Evolutionary conservation across 1,140 invertebrate genomes (phyloP).

Genomic region (Octopus bimaculoides): DNA sequence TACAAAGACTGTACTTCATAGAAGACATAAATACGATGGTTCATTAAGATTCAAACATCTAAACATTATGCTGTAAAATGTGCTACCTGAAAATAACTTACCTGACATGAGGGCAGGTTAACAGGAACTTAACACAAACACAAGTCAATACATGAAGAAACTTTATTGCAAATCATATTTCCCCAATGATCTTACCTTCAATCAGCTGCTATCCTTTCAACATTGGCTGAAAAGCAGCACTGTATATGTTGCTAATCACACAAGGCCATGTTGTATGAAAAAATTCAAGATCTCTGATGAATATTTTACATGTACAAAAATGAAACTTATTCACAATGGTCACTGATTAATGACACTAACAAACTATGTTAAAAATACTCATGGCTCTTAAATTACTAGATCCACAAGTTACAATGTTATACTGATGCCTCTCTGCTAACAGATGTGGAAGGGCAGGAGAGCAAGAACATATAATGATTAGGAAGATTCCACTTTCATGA

Average conservation of each 20-base stretch:
- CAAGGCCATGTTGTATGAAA: conserved; percentile 1
- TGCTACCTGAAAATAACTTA: not conserved
- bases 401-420: conserved; percentile 6
- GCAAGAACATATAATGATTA: conserved; percentile 3
- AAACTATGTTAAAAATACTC: conserved; percentile 3
- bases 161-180: conserved; percentile 11
- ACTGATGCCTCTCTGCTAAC: not conserved
- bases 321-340: conserved; percentile 12
- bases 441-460: not conserved
- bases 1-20: too few relatives aligned
- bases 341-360: conserved; percentile 10
- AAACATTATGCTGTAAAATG: too few relatives aligned
- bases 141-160: conserved; percentile 14
- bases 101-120: not conserved
- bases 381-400: not conserved
- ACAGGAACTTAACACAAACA: conserved; percentile 8
- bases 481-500: not conserved
- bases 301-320: conserved; percentile 9
- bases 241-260: not conserved
- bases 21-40: too few relatives aligned
- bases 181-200: conserved; percentile 12
- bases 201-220: not conserved
- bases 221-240: not conserved
- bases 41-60: too few relatives aligned
- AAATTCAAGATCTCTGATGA: conserved; percentile 10